These are phyloP conservation scores for Tetramorium alpestre DNA, from an alignment of 1,140 invertebrate genomes.

Conservation along the genomic window DNA sequence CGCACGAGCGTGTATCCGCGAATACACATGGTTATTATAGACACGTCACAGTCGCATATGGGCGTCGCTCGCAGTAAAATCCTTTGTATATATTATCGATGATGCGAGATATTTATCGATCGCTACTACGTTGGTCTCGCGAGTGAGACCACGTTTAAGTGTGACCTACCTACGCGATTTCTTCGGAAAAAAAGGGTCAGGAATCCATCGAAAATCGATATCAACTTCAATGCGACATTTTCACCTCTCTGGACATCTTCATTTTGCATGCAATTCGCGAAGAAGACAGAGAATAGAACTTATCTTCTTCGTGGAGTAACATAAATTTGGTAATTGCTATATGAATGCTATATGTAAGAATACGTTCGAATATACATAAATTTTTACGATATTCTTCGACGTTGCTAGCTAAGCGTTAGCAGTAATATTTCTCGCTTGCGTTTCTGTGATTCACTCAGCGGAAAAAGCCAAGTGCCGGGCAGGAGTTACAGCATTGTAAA, in stretches of 20 bases:
- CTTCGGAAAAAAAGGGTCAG: slow-evolving; percentile 11
- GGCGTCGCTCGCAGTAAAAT: slow-evolving; percentile 60
- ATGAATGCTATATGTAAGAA: neutral
- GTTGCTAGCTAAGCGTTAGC: neutral
- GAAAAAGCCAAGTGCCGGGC: neutral
- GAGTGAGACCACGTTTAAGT: neutral
- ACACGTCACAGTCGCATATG: slow-evolving; percentile 70
- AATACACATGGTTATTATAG: slow-evolving; percentile 66
- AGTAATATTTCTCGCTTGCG: slow-evolving; percentile 4
- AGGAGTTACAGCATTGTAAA: slow-evolving; percentile 60
- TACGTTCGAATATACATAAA: neutral
- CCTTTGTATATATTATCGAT: slow-evolving; percentile 61
- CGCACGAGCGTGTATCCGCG: slow-evolving; percentile 37
- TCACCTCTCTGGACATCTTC: neutral
- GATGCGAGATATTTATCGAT: slow-evolving; percentile 63
- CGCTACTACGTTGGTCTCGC: slow-evolving; percentile 50
- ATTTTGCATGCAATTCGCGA: neutral
- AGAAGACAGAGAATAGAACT: neutral
- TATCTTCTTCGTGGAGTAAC: neutral
- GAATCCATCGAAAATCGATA: slow-evolving; percentile 17
- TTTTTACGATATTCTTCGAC: neutral
- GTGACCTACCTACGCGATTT: neutral
- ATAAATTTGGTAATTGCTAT: neutral
- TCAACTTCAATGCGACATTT: neutral
- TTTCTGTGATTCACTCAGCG: slow-evolving; percentile 22